These are phyloP conservation scores for Proteles cristata DNA, from an alignment of 2,113 vertebrate species.

Conservation along the genomic window DNA sequence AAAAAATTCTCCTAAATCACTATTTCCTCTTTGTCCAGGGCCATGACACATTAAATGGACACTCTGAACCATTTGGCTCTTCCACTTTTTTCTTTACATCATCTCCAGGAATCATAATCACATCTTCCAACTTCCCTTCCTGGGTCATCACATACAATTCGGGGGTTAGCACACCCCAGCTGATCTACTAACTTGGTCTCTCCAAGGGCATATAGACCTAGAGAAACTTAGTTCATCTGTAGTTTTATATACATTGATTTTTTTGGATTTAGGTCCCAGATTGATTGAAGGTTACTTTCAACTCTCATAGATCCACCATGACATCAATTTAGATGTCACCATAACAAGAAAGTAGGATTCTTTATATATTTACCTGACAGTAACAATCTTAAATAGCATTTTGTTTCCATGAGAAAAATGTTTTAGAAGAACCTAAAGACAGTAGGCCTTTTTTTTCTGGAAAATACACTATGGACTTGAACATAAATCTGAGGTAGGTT, in stretches of 20 bases:
- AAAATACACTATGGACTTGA: slow-evolving; percentile 24
- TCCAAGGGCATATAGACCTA: neutral
- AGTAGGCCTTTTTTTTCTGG: neutral
- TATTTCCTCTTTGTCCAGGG: neutral
- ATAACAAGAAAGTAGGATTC: neutral
- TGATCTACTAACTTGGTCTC: neutral
- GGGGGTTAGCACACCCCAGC: neutral
- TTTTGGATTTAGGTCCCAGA: neutral
- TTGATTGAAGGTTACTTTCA: neutral
- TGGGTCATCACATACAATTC: neutral
- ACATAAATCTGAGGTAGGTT: neutral
- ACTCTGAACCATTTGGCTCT: neutral
- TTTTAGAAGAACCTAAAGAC: slow-evolving; percentile 31
- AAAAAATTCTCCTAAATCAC: neutral
- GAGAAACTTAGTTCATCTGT: neutral
- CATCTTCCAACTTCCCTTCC: neutral
- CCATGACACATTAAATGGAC: neutral
- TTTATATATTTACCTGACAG: slow-evolving; percentile 7
- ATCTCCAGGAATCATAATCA: neutral
- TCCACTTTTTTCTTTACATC: neutral
- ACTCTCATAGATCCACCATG: neutral
- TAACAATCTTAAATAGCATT: slow-evolving; percentile 31
- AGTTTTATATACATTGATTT: neutral
- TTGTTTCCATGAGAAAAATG: neutral
- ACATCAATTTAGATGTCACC: neutral